Conservation (phyloP, 1,140 invertebrate genomes). For the Nylanderia fulva region DNA sequence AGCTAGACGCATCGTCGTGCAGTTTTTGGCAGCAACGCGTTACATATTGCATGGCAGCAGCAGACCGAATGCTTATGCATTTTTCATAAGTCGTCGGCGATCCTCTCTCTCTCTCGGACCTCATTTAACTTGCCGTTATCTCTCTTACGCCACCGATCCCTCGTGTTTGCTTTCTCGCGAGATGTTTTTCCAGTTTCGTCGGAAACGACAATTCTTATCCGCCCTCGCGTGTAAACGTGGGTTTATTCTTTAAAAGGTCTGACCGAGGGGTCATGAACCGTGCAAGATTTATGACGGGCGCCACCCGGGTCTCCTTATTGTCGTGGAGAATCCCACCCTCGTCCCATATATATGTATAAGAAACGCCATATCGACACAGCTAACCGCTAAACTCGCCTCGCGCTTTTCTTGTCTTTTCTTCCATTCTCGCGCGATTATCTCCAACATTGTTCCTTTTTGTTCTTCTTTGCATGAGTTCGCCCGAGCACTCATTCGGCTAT, state of each 20-base stretch:
- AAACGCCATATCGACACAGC: constrained; percentile 9
- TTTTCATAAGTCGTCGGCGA: constrained; percentile 43
- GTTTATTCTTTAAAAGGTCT: constrained; percentile 35
- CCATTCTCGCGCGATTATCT: constrained; percentile 1
- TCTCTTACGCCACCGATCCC: not conserved
- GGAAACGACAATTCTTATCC: not conserved
- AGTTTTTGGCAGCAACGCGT: constrained; percentile 8
- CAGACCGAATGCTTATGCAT: constrained; percentile 34
- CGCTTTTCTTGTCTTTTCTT: not conserved
- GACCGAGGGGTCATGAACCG: not conserved
- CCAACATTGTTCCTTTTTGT: constrained; percentile 12
- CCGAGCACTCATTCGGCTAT: not conserved
- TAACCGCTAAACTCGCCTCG: not conserved
- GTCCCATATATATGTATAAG: not conserved
- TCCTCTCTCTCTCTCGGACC: constrained; percentile 3
- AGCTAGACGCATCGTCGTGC: not conserved
- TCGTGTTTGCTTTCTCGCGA: not conserved
- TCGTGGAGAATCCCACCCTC: not conserved
- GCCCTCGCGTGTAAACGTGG: constrained; percentile 8
- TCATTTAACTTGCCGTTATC: constrained; percentile 47
- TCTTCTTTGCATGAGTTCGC: not conserved
- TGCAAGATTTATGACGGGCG: constrained; percentile 28
- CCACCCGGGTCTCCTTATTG: not conserved
- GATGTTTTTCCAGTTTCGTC: constrained; percentile 43
- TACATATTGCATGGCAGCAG: constrained; percentile 36